Evolutionary conservation across 2,888 invertebrate species (phyloP), one percentile per base, ranked within the genome.

Genomic region (Coenonympha glycerion): DNA sequence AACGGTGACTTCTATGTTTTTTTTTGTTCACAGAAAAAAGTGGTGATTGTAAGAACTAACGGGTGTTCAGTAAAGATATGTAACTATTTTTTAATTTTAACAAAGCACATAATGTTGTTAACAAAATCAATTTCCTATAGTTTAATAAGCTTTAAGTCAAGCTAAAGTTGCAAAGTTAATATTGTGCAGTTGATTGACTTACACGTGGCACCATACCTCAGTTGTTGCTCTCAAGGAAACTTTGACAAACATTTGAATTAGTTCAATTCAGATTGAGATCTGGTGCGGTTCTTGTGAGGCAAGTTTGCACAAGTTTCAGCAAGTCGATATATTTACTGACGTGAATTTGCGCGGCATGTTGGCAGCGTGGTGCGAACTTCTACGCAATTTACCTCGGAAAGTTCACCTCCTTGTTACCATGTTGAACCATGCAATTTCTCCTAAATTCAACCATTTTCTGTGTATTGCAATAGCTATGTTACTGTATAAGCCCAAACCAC

Each of bases 241-340:
- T 48, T 36, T 8, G 21, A 24, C 24, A 39, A 44, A 26, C 24
- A 36, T 24, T 21, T 39, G 18, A 39, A 44, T 39, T 44, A 44
- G 52, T 52, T 44, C 24, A 11, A 48, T 52, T 44, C 39, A 48
- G 26, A 52, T 41, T 44, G 28, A 46, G 47, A 40, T 41, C 31
- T 39, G 39, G 37, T 16, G 18, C 24, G 33, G 19, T 30, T 8
- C 19, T 28, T 41, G 26, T 18, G 18, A 19, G 8, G 30, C 41
- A 41, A 30, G 28, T 41, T 41, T 16, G 11, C n/a, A 26, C 28
- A 41, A 30, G 28, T 41, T 30, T 11, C 19, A 19, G 11, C 13
- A 41, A 39, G 24, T 24, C 39, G 24, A 39, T 39, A 16, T 22
- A 21, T 22, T 41, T n/a, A n/a, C 19, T 41, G 41, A 41, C 30